Evolutionary conservation across 2,888 invertebrate species (phyloP), one percentile per base, ranked within the genome.

Genomic region (Scaptomyza cyrtandrae): DNA sequence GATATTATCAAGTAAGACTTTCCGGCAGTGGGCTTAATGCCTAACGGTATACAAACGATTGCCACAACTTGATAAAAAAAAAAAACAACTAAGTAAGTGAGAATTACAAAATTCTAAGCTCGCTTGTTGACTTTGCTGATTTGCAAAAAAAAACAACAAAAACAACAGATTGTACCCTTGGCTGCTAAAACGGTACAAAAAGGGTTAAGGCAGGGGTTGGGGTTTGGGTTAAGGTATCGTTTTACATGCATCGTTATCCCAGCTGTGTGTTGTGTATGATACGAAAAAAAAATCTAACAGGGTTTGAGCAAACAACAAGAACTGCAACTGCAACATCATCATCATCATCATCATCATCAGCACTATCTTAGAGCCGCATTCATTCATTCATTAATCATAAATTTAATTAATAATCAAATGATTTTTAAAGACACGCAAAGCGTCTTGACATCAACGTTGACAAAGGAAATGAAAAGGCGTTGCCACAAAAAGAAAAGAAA

Each of bases 321-420:
- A 39, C 7, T 14, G 9, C 41, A 6, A 7, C 3, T 50, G 49
- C 66, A 61, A 50, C 62, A 79, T 56, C 79, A 73, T 65, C 81
- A 63, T 35, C 72, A 60, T 48, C 56, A 70, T 49, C 76, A 73
- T 35, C 72, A 60, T 48, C 56, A 70, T 49, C 76, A 73, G 19
- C 37, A 66, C 24, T 50, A 33, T 75, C 78, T 62, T 68, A 65
- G 64, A 48, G 13, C 19, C 35, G 7, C n/a, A n/a, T n/a, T 46
- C 6, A 9, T 14, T 7, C 41, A 71, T 71, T 78, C 80, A 80
- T 85, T 85, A 85, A 85, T 85, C 85, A 85, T 84, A 71, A 76
- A 86, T 85, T 86, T 88, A 85, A 85, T 85, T 88, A 85, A 84
- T 86, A 84, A 77, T 54, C 46, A 43, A 56, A 53, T 35, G 63